Evolutionary conservation across 1,140 invertebrate genomes (phyloP), one percentile per base, ranked within the genome.

Genomic region (Steinernema feltiae): DNA sequence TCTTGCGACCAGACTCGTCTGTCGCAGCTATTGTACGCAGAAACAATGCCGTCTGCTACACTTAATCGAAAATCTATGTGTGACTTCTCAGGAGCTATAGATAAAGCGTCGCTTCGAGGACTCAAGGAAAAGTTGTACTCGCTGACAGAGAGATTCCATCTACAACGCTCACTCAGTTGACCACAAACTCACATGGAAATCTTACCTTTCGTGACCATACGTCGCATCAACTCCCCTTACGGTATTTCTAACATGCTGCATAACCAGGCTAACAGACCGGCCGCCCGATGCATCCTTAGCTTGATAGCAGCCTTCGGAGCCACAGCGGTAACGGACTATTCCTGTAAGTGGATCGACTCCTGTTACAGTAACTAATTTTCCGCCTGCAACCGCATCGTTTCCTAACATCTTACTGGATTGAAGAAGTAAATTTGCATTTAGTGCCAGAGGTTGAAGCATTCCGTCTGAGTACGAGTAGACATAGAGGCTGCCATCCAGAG

Each of bases 351-450:
- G 71, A 72, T 78, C 77, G 27, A 78, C 71, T 0, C 76, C 76
- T 18, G 76, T 78, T 0, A 76, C 78, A 18, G 53, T 73, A 27
- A 78, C 71, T 3, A 18, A 46, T 79, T 46, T 72, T 72, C 76
- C 76, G 12, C 76, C 76, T 0, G 76, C 76, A 17, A 78, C 70
- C 27, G 76, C 76, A 48, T 78, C 76, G 27, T 71, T 48, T 32
- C 75, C 76, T 18, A 78, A 74, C 46, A 48, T 31, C n/a, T 79
- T 48, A 29, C 29, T 48, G 17, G 76, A 30, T 21, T 74, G 32
- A 74, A 77, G 77, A n/a, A 78, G 32, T 7, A 74, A 32, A n/a
- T 78, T 76, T n/a, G 76, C 73, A 53, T 53, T 79, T 12, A 78
- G 21, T 2, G 76, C 77, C 0, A 78, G 29, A 29, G 76, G 76